A percentile compares a stretch with the other conserved stretches of the same genome.
Evolutionary conservation across 2,888 invertebrate species (phyloP).

Genomic region (Nymphalis urticae): DNA sequence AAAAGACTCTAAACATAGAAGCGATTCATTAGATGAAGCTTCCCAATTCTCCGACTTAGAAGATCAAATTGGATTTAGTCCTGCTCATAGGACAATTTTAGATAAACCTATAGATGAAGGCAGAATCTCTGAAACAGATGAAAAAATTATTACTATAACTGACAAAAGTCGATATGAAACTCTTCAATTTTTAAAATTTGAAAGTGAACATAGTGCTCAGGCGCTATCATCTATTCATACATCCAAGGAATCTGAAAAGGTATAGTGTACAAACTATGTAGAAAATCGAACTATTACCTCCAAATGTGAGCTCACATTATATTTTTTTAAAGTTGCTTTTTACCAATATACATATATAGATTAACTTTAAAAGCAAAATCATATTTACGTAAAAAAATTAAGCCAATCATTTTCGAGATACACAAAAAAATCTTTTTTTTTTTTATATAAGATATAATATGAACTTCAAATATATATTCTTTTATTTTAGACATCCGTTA

Average conservation of each 20-base stretch:
- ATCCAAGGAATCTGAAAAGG: constrained; percentile 60
- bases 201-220: constrained; percentile 66
- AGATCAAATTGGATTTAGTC: constrained; percentile 72
- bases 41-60: constrained; percentile 79
- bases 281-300: too few relatives aligned
- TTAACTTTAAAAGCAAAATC: too few relatives aligned
- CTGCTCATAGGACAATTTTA: constrained; percentile 57
- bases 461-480: too few relatives aligned
- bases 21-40: constrained; percentile 76
- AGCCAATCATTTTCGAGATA: too few relatives aligned
- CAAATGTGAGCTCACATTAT: too few relatives aligned
- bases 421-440: too few relatives aligned
- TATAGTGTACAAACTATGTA: constrained; percentile 34
- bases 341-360: too few relatives aligned
- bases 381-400: too few relatives aligned
- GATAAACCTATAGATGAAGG: constrained; percentile 54
- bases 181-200: constrained; percentile 65
- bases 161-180: constrained; percentile 54
- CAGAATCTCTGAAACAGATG: constrained; percentile 43
- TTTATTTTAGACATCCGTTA: constrained; percentile 55
- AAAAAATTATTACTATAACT: constrained; percentile 34
- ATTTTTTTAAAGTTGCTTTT: too few relatives aligned
- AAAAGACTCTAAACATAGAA: constrained; percentile 75
- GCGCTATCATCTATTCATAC: constrained; percentile 47
- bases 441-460: too few relatives aligned